phyloP scores from a whole-genome alignment of 2,113 vertebrate species.

The Phoenicopterus ruber region DNA sequence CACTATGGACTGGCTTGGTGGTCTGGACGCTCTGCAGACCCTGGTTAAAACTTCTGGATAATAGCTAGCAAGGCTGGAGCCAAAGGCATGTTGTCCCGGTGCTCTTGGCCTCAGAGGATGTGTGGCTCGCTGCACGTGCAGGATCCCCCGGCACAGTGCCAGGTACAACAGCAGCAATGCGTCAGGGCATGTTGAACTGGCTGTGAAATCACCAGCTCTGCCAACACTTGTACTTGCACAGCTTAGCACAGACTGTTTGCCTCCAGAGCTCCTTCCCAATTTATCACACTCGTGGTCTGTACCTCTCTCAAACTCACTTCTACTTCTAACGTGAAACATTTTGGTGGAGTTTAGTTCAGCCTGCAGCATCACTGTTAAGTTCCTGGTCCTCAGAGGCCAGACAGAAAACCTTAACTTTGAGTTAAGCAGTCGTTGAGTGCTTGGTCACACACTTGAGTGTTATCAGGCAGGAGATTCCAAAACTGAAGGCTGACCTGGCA shows the following conservation, averaged over 20 bases:
- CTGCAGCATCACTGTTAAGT: neutral
- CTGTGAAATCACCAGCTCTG: neutral
- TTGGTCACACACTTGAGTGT: neutral
- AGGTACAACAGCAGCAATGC: fast-evolving
- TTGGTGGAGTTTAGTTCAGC: neutral
- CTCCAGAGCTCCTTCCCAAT: neutral
- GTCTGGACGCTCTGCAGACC: neutral
- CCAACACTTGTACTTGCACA: neutral
- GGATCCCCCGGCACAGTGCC: neutral
- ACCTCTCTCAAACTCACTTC: neutral
- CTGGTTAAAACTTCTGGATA: neutral
- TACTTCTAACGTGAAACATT: fast-evolving
- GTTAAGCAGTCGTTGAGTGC: neutral
- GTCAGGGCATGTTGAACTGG: fast-evolving
- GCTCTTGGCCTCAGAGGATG: neutral
- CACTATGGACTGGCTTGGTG: neutral
- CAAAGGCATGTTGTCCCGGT: neutral
- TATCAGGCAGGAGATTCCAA: neutral
- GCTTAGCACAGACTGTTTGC: neutral
- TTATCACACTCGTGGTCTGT: neutral
- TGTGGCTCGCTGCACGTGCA: neutral
- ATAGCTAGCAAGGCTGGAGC: neutral
- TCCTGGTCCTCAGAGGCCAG: neutral
- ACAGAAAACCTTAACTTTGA: neutral
- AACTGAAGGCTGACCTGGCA: neutral